Percentiles rank a stretch among this genome's conserved stretches.
Evolutionary conservation across 2,888 invertebrate species (phyloP).

Genomic region (Metallyticus violacea): DNA sequence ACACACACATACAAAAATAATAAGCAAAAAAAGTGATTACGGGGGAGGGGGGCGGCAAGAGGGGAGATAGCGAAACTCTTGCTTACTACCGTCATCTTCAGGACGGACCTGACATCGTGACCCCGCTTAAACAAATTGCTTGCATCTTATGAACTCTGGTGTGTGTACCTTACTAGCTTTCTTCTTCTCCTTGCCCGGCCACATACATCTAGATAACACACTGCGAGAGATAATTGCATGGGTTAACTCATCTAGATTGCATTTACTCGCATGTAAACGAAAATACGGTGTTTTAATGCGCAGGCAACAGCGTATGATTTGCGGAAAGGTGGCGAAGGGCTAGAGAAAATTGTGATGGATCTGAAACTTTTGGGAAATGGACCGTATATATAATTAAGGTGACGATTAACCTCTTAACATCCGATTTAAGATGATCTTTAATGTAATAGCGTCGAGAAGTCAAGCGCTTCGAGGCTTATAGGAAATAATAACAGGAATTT

Average conservation of each 20-base stretch:
- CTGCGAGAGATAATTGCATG: neutral
- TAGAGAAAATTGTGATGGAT: neutral
- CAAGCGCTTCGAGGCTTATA: neutral
- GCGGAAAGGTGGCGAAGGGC: neutral
- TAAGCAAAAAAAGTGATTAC: neutral
- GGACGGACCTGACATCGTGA: slow-evolving; percentile 16
- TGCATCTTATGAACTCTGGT: neutral
- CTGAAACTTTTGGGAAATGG: neutral
- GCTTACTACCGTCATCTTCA: slow-evolving; percentile 1
- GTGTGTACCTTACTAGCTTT: neutral
- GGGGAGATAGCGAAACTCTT: neutral
- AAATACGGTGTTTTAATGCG: neutral
- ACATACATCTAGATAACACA: neutral
- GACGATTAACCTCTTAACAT: neutral
- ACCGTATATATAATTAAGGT: neutral
- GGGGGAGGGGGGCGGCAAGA: neutral
- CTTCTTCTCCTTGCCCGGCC: neutral
- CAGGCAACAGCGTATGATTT: neutral
- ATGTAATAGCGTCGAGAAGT: neutral
- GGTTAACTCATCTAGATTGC: neutral
- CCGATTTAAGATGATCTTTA: neutral
- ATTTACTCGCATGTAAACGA: neutral
- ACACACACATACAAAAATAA: neutral
- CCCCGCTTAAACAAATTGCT: slow-evolving; percentile 20
- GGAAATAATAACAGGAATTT: neutral